Evolutionary conservation across 2,888 invertebrate species (phyloP).

Genomic region (Ichneumoninae sp.): DNA sequence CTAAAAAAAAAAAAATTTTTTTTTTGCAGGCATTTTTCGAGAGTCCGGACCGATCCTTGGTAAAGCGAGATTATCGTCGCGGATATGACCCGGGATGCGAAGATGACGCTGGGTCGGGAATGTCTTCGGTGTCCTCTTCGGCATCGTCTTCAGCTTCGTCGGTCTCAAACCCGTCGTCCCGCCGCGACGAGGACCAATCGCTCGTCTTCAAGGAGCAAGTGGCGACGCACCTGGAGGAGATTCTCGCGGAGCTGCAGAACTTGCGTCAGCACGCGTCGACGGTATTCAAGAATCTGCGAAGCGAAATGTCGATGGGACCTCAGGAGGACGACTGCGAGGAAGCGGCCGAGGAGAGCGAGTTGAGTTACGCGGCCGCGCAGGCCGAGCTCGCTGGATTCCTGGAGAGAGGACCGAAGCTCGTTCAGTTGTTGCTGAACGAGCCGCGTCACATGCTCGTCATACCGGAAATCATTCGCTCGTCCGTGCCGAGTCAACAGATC

Average conservation of each 20-base stretch:
- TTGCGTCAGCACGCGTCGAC: slow-evolving; percentile 36
- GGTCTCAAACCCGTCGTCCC: not conserved
- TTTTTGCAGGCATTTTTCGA: not conserved
- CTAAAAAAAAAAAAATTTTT: not conserved
- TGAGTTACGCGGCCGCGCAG: slow-evolving; percentile 5
- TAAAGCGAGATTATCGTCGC: not conserved
- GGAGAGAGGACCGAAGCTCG: slow-evolving; percentile 16
- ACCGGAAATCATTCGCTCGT: slow-evolving; percentile 20
- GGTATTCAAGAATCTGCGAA: slow-evolving; percentile 48
- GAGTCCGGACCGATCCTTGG: slow-evolving; percentile 2
- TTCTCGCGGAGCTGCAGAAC: slow-evolving; percentile 66
- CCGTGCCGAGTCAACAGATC: slow-evolving; percentile 52
- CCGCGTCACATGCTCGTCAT: slow-evolving; percentile 61
- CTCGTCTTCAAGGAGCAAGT: slow-evolving; percentile 7
- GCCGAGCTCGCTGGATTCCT: slow-evolving; percentile 16
- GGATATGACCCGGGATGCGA: not conserved
- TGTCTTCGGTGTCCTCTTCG: not conserved
- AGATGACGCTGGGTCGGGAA: not conserved
- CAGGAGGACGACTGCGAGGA: slow-evolving; percentile 20
- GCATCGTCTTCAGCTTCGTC: slow-evolving; percentile 16
- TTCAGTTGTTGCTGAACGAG: slow-evolving; percentile 51
- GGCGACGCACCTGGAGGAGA: slow-evolving; percentile 26
- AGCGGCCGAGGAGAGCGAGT: not conserved
- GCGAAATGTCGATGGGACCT: slow-evolving; percentile 42
- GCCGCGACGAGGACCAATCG: not conserved